Base-by-base conservation (phyloP, 2,113 vertebrate species). In the Rhipidura dahli region DNA sequence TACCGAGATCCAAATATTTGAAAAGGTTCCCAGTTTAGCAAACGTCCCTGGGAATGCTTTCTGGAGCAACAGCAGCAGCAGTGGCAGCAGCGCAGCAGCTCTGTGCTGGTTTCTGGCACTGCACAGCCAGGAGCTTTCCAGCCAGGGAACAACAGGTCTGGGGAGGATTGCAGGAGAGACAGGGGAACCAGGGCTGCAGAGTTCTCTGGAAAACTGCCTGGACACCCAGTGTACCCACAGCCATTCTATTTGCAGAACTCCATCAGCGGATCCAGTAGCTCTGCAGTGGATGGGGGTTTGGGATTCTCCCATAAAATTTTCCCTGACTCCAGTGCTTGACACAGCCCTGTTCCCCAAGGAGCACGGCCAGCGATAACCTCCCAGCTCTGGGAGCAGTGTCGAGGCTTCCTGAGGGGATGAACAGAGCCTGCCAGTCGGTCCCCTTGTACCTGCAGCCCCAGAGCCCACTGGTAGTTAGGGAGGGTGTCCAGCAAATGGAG, bases 321-420 rank as follows among this genome's bases (percentile, higher is more conserved):
- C 20, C n/a, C 30, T 2, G 2, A 9, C 5, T 21, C 26, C 33
- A 26, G 65, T 0, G 7, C 61, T 35, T 2, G 7, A 33, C 10
- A 6, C 69, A 61, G 53, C 37, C 17, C 59, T 1, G 2, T 2
- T 15, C n/a, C 65, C 50, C 9, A 1, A 10, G 65, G 28, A 54
- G 45, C 37, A 9, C 0, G 2, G n/a, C n/a, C 57, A 19, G 28
- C 0, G 2, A 3, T 7, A 9, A 27, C 21, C 5, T 42, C 47
- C 45, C 69, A 31, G 69, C 50, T 4, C 11, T 0, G 2, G 21
- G 24, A 27, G 53, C n/a, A 18, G 56, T 1, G 3, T 24, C 1
- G 18, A 6, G 8, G 30, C 11, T 26, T 26, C 18, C 59, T 0
- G 42, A n/a, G 69, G 20, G 35, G 15, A 22, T 2, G 3, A 8